A percentile compares a stretch with the other conserved stretches of the same genome.
Evolutionary conservation across 2,113 vertebrate genomes (phyloP).

Genomic region (Ceyx cyanopectus): DNA sequence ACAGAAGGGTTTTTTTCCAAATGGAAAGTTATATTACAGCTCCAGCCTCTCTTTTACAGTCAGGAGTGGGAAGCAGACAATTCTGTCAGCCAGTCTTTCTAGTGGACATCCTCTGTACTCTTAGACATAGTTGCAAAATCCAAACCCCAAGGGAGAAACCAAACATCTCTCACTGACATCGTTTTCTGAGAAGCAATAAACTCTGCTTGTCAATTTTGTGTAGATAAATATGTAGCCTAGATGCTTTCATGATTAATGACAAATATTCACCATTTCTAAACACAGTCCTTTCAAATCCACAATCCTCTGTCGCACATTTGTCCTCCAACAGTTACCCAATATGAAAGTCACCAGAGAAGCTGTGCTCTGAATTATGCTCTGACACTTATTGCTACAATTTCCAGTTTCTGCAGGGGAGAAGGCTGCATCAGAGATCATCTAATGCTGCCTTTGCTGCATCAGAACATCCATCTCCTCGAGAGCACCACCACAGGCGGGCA

Average conservation of each 20-base stretch:
- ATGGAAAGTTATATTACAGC: not conserved
- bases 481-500: not conserved
- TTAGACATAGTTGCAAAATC: not conserved
- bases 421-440: not conserved
- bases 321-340: not conserved
- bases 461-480: not conserved
- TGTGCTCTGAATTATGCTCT: not conserved
- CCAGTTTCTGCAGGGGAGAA: not conserved
- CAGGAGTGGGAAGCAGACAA: not conserved
- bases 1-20: not conserved
- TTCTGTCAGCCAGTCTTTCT: not conserved
- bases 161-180: not conserved
- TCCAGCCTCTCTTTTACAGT: not conserved
- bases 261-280: not conserved
- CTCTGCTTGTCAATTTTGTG: not conserved
- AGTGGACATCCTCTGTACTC: not conserved
- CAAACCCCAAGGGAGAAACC: not conserved
- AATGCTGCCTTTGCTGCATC: accelerated
- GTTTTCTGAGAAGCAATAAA: not conserved
- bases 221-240: not conserved
- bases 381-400: not conserved
- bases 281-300: not conserved
- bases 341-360: not conserved
- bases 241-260: not conserved
- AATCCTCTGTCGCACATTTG: not conserved